Evolutionary conservation across 2,888 invertebrate species (phyloP), one percentile per base, ranked within the genome.

Genomic region (Margaritifera margaritifera): DNA sequence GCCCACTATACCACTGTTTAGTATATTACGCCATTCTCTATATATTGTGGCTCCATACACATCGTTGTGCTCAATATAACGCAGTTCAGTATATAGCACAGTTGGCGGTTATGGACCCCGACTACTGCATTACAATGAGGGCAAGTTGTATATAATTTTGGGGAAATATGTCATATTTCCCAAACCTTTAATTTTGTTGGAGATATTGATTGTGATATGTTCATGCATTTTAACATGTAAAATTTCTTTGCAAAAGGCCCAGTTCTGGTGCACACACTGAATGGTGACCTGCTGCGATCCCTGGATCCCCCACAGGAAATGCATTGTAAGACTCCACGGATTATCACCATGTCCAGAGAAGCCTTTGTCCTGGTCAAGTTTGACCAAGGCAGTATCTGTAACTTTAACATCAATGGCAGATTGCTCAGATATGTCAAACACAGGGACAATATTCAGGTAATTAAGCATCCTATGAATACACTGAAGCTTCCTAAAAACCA

Each of bases 211-310:
- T 42, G 15, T 42, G 15, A 15, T 42, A 42, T 4, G 4, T 42
- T 42, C 1, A 42, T 42, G 42, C 42, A 42, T 42, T 42, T 42
- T 15, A 2, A 42, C 24, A 19, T 53, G 52, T 62, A 52, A 6
- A 53, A 54, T 70, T 42, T 60, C 42, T 84, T 75, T 81, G 19
- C 90, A 96, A 98, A 94, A 91, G 99, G 99, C 1, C 97, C 98
- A 0, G 97, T 99, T 57, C 92, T 99, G 77, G 96, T 99, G 70
- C 99, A 99, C 91, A 99, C 99, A 71, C 97, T 98, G 24, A 96
- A 96, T 90, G 99, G 99, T 60, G 99, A 99, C 90, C 92, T 99
- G 62, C 92, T 99, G 80, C 93, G 98, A 81, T 95, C 97, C n/a
- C 91, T 98, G 75, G 94, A 95, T 80, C 93, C 95, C 18, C 96